Evolutionary conservation across 2,888 invertebrate species (phyloP).

Genomic region (Drosophila limbata): DNA sequence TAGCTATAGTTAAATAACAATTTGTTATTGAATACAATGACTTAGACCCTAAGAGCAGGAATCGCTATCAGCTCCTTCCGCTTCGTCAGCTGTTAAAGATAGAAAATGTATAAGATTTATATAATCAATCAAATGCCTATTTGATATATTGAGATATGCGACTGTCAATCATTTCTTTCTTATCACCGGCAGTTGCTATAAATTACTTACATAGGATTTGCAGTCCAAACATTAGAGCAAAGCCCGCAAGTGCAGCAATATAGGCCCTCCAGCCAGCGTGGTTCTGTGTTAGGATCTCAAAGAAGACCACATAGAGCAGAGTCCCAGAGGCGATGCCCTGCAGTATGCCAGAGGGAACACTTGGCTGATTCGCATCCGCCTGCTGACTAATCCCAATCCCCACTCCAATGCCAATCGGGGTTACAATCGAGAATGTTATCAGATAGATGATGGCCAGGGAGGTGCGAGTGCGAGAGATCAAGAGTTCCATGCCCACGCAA

Average conservation of each 20-base stretch:
- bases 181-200: constrained; percentile 14
- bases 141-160: constrained; percentile 27
- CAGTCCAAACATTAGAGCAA: constrained; percentile 90
- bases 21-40: neutral
- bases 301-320: constrained; percentile 97
- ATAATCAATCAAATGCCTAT: constrained; percentile 27
- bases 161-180: constrained; percentile 29
- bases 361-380: constrained; percentile 87
- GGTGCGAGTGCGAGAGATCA: constrained; percentile 89
- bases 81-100: constrained; percentile 62
- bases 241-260: constrained; percentile 89
- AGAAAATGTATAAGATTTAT: constrained; percentile 6
- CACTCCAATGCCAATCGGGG: constrained; percentile 90
- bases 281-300: constrained; percentile 92
- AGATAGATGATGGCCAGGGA: constrained; percentile 89
- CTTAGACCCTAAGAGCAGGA: constrained; percentile 43
- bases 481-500: constrained; percentile 94
- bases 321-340: constrained; percentile 94
- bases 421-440: constrained; percentile 91
- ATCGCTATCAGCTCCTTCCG: constrained; percentile 65
- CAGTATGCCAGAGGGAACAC: constrained; percentile 88
- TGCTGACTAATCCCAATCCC: constrained; percentile 90
- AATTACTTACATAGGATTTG: constrained; percentile 85
- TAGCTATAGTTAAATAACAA: constrained; percentile 1
- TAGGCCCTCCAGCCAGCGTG: constrained; percentile 88